Conservation (phyloP, 1,140 invertebrate species). For the Ips nitidus region DNA sequence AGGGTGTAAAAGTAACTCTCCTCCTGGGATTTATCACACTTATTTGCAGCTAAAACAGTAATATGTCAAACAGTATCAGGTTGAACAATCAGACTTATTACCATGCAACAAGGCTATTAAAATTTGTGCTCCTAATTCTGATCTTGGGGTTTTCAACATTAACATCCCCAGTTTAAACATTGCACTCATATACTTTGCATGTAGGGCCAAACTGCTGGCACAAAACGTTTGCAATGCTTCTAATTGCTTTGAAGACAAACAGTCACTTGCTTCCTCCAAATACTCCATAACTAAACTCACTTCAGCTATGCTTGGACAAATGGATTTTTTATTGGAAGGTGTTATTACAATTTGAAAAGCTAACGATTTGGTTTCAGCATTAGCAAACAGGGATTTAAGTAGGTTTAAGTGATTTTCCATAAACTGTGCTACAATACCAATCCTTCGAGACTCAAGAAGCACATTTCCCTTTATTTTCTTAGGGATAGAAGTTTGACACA, state of each 20-base stretch:
- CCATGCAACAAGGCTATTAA: neutral
- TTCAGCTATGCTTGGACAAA: neutral
- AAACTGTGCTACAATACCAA: neutral
- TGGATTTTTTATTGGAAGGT: too few relatives aligned
- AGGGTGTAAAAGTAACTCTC: neutral
- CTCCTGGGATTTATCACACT: neutral
- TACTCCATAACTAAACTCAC: neutral
- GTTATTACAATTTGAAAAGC: too few relatives aligned
- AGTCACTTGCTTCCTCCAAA: neutral
- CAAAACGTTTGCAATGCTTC: neutral
- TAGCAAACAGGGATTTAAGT: too few relatives aligned
- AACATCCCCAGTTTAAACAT: too few relatives aligned
- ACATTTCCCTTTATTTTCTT: slow-evolving; percentile 24
- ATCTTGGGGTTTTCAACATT: neutral
- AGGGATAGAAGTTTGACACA: slow-evolving; percentile 13
- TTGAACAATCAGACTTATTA: neutral
- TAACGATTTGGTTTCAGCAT: too few relatives aligned
- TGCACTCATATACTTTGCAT: too few relatives aligned
- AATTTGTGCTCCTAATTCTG: slow-evolving; percentile 11
- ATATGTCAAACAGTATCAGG: neutral
- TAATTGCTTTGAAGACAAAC: neutral
- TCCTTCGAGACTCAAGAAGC: slow-evolving; percentile 34
- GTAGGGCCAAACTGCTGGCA: too few relatives aligned
- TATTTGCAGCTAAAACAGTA: neutral
- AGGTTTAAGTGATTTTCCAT: too few relatives aligned